Base-by-base conservation (phyloP, 2,888 invertebrate species). In the Parnassius glacialis region DNA sequence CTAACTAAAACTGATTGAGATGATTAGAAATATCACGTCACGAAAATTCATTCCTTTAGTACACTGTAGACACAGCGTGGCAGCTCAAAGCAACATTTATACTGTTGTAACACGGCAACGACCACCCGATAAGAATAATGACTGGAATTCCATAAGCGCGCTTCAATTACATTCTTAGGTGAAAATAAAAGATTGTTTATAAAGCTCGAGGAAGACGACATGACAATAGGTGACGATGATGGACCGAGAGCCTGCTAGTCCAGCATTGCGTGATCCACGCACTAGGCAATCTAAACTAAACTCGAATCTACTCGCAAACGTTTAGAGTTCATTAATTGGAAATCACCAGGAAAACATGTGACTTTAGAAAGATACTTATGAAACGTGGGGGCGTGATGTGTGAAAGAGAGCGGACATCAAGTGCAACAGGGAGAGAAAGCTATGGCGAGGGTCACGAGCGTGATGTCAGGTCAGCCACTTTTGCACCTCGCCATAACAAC, bases 381-480 rank as follows among this genome's bases (percentile, higher is more conserved):
- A 87, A 85, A 84, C 89, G 88, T 87, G 85, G 87, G 91, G 90
- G 88, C 90, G 91, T 90, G 91, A 90, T 88, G 90, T 78, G 83
- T 70, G 82, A 92, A 79, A 61, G 86, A 79, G 88, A 86, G 72
- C 69, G 77, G 64, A 65, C 67, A 66, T 67, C 70, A 70, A 61
- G 85, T 68, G 79, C 68, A 84, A 34, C 5, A 89, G 71, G 68
- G 81, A 72, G 87, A 87, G 69, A 79, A 66, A 68, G 68, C 73
- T 71, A 74, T 72, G 71, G 74, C 76, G 80, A 85, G 90, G 92
- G 92, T 92, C 92, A 90, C 87, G 85, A 80, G 87, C 92, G 92
- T 92, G 92, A 92, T 92, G 91, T 90, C 88, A 92, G 92, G 91
- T 91, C 90, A 92, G 90, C 90, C 92, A 90, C 91, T 91, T 91